These are phyloP conservation scores for Zophobas atratus DNA, from an alignment of 1,140 invertebrate species.

Conservation along the genomic window DNA sequence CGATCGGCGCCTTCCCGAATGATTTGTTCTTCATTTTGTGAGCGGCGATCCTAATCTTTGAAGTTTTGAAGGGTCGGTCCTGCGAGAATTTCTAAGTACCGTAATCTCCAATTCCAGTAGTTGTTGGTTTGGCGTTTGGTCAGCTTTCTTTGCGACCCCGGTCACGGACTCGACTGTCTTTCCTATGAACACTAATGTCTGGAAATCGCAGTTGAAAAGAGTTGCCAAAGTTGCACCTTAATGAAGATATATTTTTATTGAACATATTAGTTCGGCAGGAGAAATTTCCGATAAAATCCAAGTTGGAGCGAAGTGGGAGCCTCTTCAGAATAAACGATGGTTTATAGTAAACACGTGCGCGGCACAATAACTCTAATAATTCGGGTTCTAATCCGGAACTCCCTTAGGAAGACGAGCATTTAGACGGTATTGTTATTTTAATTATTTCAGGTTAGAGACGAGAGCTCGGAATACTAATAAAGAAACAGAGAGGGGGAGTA, in stretches of 20 bases:
- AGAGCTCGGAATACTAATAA: not conserved
- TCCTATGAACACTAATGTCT: slow-evolving; percentile 27
- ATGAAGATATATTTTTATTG: slow-evolving; percentile 50
- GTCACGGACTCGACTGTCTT: slow-evolving; percentile 45
- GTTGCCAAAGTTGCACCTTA: slow-evolving; percentile 45
- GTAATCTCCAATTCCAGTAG: slow-evolving; percentile 8
- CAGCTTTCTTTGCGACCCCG: slow-evolving; percentile 15
- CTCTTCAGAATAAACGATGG: slow-evolving; percentile 15
- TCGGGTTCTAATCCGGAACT: not conserved
- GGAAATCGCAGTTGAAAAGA: slow-evolving; percentile 47
- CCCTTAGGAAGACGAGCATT: not conserved
- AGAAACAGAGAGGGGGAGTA: not conserved
- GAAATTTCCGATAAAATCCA: slow-evolving; percentile 22
- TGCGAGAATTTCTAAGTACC: not conserved
- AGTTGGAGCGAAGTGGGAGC: slow-evolving; percentile 4
- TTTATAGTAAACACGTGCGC: slow-evolving; percentile 30
- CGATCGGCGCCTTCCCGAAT: too few species aligned
- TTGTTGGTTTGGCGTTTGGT: slow-evolving; percentile 12
- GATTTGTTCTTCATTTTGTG: too few species aligned
- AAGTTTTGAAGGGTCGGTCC: not conserved
- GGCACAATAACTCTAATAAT: slow-evolving; percentile 13
- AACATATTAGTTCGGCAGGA: slow-evolving; percentile 38
- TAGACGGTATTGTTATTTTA: slow-evolving; percentile 13
- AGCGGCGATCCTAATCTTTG: too few species aligned
- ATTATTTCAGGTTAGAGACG: not conserved